Evolutionary conservation across 1,140 invertebrate genomes (phyloP).

Genomic region (Lerema accius): DNA sequence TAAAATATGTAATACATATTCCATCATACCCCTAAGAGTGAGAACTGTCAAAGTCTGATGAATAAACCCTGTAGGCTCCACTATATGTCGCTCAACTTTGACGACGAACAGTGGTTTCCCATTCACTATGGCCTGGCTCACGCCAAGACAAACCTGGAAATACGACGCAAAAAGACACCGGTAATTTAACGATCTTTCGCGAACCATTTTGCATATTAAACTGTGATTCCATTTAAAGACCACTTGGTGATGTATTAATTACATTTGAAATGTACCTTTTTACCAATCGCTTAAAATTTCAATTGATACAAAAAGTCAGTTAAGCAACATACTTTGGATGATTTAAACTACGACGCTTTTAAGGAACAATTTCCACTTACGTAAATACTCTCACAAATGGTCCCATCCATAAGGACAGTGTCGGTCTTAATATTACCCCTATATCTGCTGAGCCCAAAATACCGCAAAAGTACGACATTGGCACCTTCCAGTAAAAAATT

Average conservation of each 20-base stretch:
- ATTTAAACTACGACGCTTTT: no score
- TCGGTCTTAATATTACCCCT: constrained; percentile 81
- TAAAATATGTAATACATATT: constrained; percentile 22
- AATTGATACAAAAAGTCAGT: no score
- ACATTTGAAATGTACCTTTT: no score
- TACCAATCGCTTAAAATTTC: not conserved
- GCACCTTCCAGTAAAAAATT: constrained; percentile 84
- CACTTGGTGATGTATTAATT: no score
- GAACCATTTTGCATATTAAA: constrained; percentile 6
- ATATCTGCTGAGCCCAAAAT: constrained; percentile 82
- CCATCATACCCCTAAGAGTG: constrained; percentile 69
- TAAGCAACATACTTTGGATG: no score
- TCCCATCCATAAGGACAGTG: constrained; percentile 83
- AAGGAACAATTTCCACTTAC: constrained; percentile 70
- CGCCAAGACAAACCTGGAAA: constrained; percentile 66
- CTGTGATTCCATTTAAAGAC: not conserved
- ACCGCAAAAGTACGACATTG: constrained; percentile 84
- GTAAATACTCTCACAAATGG: constrained; percentile 83
- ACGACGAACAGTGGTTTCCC: constrained; percentile 73
- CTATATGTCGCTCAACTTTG: constrained; percentile 82
- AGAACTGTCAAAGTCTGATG: constrained; percentile 79
- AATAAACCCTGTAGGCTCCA: constrained; percentile 79
- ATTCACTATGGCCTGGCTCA: constrained; percentile 77
- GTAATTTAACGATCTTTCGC: constrained; percentile 20
- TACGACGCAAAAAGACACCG: constrained; percentile 18